Evolutionary conservation across 2,888 invertebrate species (phyloP).

Genomic region (Drosophila anceps): DNA sequence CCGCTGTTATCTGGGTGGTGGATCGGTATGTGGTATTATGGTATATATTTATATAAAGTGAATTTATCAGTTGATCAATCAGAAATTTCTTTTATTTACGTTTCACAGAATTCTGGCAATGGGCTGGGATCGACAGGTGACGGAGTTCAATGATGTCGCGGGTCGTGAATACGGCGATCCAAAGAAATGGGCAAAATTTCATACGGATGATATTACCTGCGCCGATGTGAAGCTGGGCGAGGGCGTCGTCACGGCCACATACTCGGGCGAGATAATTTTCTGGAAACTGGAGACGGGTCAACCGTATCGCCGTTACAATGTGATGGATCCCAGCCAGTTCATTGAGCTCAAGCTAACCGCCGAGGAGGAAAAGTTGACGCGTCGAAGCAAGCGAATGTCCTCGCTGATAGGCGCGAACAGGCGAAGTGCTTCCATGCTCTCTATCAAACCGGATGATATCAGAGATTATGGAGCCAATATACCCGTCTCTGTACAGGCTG

Average conservation of each 20-base stretch:
- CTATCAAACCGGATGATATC: conserved; percentile 32
- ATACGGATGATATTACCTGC: conserved; percentile 91
- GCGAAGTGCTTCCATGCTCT: conserved; percentile 1
- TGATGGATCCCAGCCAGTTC: conserved; percentile 84
- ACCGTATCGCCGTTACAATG: conserved; percentile 87
- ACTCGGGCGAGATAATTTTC: conserved; percentile 92
- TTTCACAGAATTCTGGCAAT: conserved; percentile 90
- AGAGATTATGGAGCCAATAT: conserved; percentile 74
- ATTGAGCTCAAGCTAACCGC: conserved; percentile 74
- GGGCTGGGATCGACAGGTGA: conserved; percentile 92
- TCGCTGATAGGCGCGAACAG: background rate
- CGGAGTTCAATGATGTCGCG: conserved; percentile 88
- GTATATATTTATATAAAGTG: background rate
- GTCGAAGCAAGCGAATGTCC: conserved; percentile 44
- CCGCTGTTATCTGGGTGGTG: conserved; percentile 87
- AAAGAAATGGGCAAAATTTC: conserved; percentile 90
- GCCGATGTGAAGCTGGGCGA: conserved; percentile 89
- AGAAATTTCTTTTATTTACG: background rate
- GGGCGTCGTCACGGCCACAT: conserved; percentile 90
- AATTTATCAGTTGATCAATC: no score
- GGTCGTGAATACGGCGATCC: conserved; percentile 87
- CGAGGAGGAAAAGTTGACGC: conserved; percentile 45
- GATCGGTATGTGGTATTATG: conserved; percentile 85
- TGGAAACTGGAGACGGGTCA: conserved; percentile 94
- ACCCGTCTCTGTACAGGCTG: conserved; percentile 88